Percentiles rank a stretch among this genome's conserved stretches.
phyloP scores from a whole-genome alignment of 2,888 invertebrate species.

The Nesidiocoris tenuis region DNA sequence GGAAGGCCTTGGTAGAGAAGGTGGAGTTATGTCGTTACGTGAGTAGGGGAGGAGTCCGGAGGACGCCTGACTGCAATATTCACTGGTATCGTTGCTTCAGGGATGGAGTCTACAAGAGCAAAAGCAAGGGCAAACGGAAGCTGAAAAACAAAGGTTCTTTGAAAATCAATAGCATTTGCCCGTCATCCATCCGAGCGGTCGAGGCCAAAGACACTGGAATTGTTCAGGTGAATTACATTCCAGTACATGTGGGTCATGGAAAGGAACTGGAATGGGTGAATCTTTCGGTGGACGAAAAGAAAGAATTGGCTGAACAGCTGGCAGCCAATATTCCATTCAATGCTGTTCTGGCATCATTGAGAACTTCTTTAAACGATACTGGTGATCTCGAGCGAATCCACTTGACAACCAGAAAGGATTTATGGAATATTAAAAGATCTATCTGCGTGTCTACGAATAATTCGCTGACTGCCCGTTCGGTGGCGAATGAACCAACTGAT shows the following conservation, averaged over 20 bases:
- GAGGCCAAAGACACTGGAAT: background rate
- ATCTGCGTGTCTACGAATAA: background rate
- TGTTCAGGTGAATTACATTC: slow-evolving; percentile 1
- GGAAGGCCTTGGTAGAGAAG: slow-evolving; percentile 6
- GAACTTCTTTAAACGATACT: background rate
- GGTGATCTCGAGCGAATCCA: slow-evolving; percentile 4
- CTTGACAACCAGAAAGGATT: slow-evolving; percentile 21
- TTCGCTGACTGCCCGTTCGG: background rate
- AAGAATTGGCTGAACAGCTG: slow-evolving; percentile 1
- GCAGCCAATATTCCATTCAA: slow-evolving; percentile 10
- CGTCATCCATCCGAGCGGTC: background rate
- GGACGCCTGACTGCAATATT: background rate
- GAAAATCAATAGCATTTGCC: slow-evolving; percentile 5
- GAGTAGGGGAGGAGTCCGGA: background rate
- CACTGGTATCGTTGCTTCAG: slow-evolving; percentile 14
- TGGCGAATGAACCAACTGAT: too few relatives aligned
- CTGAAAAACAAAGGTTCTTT: slow-evolving; percentile 5
- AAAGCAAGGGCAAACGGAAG: slow-evolving; percentile 19
- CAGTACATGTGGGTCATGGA: slow-evolving; percentile 8
- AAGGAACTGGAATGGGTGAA: background rate
- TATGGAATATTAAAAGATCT: slow-evolving; percentile 22
- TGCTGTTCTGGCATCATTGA: slow-evolving; percentile 9
- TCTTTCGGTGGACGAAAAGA: slow-evolving; percentile 15
- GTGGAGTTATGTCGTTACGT: slow-evolving; percentile 10
- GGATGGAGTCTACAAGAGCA: background rate